Evolutionary conservation across 2,888 invertebrate species (phyloP).

Genomic region (Entomobrya multifasciata): DNA sequence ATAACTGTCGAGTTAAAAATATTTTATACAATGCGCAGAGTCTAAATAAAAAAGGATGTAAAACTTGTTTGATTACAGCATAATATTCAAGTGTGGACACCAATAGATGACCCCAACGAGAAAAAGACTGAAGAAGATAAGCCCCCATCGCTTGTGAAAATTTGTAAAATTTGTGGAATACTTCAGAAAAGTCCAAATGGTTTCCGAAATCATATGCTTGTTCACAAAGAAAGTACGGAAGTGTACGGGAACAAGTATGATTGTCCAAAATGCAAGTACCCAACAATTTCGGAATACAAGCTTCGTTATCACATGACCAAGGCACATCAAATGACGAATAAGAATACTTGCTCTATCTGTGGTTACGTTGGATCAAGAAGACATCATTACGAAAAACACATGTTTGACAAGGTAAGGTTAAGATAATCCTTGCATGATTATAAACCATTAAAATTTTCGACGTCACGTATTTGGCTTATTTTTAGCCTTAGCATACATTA

Average conservation of each 20-base stretch:
- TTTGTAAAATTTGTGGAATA: no score
- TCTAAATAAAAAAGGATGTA: no score
- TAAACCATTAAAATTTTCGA: no score
- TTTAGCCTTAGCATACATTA: no score
- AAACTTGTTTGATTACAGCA: no score
- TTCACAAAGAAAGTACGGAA: not conserved
- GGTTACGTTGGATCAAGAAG: not conserved
- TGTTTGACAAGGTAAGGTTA: not conserved
- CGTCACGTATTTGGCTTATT: no score
- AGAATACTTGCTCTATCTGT: not conserved
- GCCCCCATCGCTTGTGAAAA: no score
- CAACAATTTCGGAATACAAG: not conserved
- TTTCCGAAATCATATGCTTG: not conserved
- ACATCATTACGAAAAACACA: not conserved
- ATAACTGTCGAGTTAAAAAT: no score
- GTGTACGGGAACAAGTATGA: constrained; percentile 1
- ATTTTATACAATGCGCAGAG: no score
- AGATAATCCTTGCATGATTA: no score
- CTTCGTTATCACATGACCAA: not conserved
- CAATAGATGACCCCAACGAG: not conserved
- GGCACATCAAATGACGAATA: not conserved
- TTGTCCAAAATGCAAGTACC: constrained; percentile 3
- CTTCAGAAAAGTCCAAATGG: no score
- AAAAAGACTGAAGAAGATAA: no score
- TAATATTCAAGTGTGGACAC: constrained; percentile 8